Evolutionary conservation across 1,140 invertebrate species (phyloP).

Genomic region (Bradynema listronoti): DNA sequence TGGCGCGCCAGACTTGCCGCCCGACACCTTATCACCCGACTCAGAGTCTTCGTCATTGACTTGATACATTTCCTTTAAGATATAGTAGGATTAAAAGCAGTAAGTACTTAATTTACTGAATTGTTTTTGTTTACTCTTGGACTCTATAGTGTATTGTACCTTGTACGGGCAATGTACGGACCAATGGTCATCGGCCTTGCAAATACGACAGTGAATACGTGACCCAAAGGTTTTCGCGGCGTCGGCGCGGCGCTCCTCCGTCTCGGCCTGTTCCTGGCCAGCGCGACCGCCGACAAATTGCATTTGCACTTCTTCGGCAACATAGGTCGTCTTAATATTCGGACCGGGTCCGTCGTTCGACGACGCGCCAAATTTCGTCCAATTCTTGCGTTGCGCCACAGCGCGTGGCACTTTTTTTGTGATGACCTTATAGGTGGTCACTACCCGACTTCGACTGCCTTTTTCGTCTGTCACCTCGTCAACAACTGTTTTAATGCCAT

Average conservation of each 20-base stretch:
- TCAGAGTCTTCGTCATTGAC: slow-evolving; percentile 33
- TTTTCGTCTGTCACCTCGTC: slow-evolving; percentile 24
- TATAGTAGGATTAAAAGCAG: too few species aligned
- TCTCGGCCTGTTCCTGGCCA: slow-evolving; percentile 50
- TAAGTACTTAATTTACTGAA: too few species aligned
- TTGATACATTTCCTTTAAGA: slow-evolving; percentile 49
- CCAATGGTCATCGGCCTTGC: slow-evolving; percentile 57
- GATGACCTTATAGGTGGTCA: slow-evolving; percentile 42
- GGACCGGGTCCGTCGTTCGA: slow-evolving; percentile 40
- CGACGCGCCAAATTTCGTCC: slow-evolving; percentile 43
- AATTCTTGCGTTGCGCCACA: slow-evolving; percentile 45
- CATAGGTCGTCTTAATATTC: slow-evolving; percentile 77
- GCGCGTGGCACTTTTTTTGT: slow-evolving; percentile 43
- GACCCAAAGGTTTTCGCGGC: slow-evolving; percentile 20
- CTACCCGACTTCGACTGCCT: slow-evolving; percentile 28
- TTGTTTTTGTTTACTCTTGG: slow-evolving; percentile 4
- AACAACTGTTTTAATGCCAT: slow-evolving; percentile 29
- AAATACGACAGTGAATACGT: slow-evolving; percentile 49
- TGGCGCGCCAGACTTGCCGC: not conserved
- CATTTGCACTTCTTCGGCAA: slow-evolving; percentile 91
- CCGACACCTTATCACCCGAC: slow-evolving; percentile 19
- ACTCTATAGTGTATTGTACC: slow-evolving; percentile 21
- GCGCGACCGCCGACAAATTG: slow-evolving; percentile 62
- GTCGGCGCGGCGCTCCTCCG: slow-evolving; percentile 40
- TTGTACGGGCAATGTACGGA: slow-evolving; percentile 53